Evolutionary conservation across 2,888 invertebrate genomes (phyloP), one percentile per base, ranked within the genome.

Genomic region (Alcis repandata): DNA sequence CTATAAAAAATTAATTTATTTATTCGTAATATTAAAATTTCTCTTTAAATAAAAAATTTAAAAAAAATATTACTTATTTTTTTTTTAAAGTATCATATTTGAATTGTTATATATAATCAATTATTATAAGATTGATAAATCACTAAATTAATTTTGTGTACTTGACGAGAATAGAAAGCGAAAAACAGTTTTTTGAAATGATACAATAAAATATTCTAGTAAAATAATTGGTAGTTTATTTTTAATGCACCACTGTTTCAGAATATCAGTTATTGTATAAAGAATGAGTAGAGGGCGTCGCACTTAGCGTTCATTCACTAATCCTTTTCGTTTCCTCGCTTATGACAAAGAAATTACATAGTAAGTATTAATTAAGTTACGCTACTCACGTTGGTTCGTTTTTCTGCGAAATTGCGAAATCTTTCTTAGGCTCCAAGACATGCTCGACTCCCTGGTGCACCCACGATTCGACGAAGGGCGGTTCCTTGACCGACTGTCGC

Each of bases 401-500:
- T n/a, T 48, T 59, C 49, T 59, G 45, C 20, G 45, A 66, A 27
- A 67, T 52, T 20, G 62, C 53, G 15, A 58, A 70, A 71, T 83
- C 84, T 43, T 72, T 77, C 70, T 73, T 77, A 3, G 86, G 87
- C 40, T 91, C 86, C 72, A 94, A 79, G 78, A 78, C 89, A 77
- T 94, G 72, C 46, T 89, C 79, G 38, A 77, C 77, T 40, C 95
- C 95, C 79, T 94, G 94, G 78, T 95, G 94, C 68, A 89, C 81
- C 94, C 94, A 95, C 64, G 79, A 80, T 8, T 87, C 88, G 59
- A 82, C 81, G 46, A 87, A 85, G 2, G 87, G 86, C 52, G 69
- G 77, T 68, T 79, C 86, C 64, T 79, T 83, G 71, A 71, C 75
- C 49, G 72, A 84, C 69, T 86, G 75, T 67, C 75, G 86, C 68